Conservation (phyloP, 2,113 vertebrate genomes). For the Aepyceros melampus region DNA sequence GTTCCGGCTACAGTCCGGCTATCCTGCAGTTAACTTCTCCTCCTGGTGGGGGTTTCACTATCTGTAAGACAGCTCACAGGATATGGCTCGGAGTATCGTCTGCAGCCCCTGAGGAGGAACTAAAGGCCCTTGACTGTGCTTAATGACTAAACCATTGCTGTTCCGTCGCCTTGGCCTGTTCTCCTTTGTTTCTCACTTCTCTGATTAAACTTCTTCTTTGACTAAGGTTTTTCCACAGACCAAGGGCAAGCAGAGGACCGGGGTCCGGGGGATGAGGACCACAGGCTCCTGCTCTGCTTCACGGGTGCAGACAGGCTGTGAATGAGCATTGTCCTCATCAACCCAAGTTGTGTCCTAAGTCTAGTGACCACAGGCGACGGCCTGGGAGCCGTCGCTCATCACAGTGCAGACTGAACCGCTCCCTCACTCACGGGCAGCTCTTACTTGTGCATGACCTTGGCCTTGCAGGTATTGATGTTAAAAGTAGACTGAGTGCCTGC, state of each 20-base stretch:
- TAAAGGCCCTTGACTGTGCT: not conserved
- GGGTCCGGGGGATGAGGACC: not conserved
- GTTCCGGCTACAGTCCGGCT: fast-evolving
- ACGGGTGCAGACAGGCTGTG: not conserved
- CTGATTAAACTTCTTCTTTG: not conserved
- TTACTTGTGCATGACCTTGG: not conserved
- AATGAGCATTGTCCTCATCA: not conserved
- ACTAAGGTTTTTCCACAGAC: not conserved
- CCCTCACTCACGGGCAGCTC: not conserved
- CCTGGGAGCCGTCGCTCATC: not conserved
- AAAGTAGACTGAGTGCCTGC: not conserved
- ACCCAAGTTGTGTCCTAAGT: no score
- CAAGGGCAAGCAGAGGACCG: not conserved
- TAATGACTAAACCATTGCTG: fast-evolving
- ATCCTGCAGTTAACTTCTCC: not conserved
- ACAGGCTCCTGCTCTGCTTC: not conserved
- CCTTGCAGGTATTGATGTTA: not conserved
- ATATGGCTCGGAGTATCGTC: fast-evolving
- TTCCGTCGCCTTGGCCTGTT: not conserved
- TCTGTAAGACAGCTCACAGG: not conserved
- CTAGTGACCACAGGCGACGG: no score
- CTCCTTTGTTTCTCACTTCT: not conserved
- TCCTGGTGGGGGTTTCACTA: not conserved
- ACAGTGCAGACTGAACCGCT: not conserved
- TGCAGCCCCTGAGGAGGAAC: not conserved